A percentile compares a stretch with the other conserved stretches of the same genome.
Conservation (phyloP, 2,113 vertebrate genomes). For the Callipepla squamata region DNA sequence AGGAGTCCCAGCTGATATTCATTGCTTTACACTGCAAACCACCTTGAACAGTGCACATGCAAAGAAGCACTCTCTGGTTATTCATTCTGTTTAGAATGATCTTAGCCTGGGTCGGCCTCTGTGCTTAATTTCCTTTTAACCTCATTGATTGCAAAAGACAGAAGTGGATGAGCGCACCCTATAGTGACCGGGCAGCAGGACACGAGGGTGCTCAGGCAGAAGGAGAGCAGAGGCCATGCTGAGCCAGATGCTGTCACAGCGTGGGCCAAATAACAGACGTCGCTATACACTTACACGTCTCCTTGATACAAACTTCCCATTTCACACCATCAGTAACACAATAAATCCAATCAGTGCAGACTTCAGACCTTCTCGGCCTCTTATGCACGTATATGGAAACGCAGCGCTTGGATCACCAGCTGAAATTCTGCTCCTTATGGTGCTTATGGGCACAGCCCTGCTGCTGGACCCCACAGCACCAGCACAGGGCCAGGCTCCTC, state of each 20-base stretch:
- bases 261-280: background rate
- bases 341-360: background rate
- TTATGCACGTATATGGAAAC: background rate
- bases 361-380: background rate
- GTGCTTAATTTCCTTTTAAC: background rate
- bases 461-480: background rate
- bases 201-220: background rate
- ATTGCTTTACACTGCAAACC: no score
- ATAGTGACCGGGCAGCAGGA: background rate
- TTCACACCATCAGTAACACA: background rate
- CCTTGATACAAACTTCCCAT: background rate
- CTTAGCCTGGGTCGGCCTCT: background rate
- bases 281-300: rapidly evolving
- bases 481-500: background rate
- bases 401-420: background rate
- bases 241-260: no score
- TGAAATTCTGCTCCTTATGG: background rate
- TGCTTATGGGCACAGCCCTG: background rate
- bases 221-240: background rate
- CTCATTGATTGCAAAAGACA: background rate
- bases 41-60: background rate
- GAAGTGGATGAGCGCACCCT: background rate
- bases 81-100: background rate
- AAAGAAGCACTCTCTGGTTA: background rate
- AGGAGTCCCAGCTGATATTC: background rate